phyloP scores from a whole-genome alignment of 2,888 invertebrate species.

The Mimachlamys varia region DNA sequence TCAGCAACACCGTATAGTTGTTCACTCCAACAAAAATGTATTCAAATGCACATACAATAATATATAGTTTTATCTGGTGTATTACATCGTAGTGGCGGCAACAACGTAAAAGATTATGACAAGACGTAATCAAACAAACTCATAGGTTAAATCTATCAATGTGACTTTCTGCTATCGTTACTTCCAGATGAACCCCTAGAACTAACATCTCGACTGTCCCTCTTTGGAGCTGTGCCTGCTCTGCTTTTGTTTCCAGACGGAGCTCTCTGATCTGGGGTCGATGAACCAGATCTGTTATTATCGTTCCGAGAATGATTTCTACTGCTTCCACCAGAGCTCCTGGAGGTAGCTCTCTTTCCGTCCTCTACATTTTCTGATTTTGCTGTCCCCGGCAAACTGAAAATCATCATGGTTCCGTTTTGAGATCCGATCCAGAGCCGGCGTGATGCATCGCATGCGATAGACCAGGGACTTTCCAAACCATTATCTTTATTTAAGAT shows the following conservation, averaged over 20 bases:
- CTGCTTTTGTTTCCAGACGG: not conserved
- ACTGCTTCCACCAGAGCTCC: not conserved
- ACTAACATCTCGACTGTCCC: not conserved
- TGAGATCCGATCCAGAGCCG: slow-evolving; percentile 51
- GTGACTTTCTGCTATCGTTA: not conserved
- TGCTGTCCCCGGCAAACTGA: not conserved
- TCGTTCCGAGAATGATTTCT: not conserved
- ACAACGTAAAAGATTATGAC: no score
- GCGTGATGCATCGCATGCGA: slow-evolving; percentile 41
- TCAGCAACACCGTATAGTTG: no score
- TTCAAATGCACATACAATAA: no score
- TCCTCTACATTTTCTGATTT: not conserved
- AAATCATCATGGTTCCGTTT: slow-evolving; percentile 37
- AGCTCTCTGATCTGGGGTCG: not conserved
- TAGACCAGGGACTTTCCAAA: slow-evolving; percentile 44
- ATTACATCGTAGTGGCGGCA: no score
- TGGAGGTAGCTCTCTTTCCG: not conserved
- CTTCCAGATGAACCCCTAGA: not conserved
- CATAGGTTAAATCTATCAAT: no score
- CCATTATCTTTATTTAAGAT: not conserved
- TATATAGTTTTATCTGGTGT: no score
- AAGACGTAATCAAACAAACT: no score
- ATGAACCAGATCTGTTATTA: not conserved
- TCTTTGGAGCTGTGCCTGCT: not conserved
- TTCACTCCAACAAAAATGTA: no score